phyloP scores from a whole-genome alignment of 2,113 vertebrate genomes.

The Ameiurus melas region DNA sequence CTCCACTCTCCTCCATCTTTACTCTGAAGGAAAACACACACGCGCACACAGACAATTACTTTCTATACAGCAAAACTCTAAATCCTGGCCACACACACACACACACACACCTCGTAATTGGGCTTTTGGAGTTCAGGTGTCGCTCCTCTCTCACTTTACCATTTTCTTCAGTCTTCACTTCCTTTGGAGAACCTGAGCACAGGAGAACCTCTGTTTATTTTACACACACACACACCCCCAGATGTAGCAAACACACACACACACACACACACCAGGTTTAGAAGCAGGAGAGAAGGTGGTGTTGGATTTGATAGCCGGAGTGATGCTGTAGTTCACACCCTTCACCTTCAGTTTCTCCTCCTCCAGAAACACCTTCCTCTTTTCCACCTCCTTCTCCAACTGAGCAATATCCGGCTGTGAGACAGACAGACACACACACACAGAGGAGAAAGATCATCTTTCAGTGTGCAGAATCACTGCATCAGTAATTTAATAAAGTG shows the following conservation, averaged over 20 bases:
- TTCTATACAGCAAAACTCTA: not conserved
- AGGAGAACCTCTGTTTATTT: not conserved
- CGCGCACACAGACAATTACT: not conserved
- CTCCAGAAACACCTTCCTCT: conserved; percentile 86
- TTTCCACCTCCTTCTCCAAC: conserved; percentile 93
- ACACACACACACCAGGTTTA: conserved; percentile 82
- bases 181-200: conserved; percentile 82
- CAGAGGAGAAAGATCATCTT: not conserved
- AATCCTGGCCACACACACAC: not conserved
- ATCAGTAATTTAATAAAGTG: not conserved
- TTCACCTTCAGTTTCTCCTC: conserved; percentile 95
- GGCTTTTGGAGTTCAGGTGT: conserved; percentile 81
- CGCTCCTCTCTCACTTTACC: conserved; percentile 83
- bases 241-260: conserved; percentile 48
- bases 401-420: conserved; percentile 88
- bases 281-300: conserved; percentile 90
- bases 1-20: conserved; percentile 88
- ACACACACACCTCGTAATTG: conserved; percentile 85
- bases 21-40: conserved; percentile 66
- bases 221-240: conserved; percentile 34
- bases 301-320: conserved; percentile 84
- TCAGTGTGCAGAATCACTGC: not conserved
- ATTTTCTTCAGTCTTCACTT: conserved; percentile 87
- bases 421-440: not conserved
- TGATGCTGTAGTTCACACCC: conserved; percentile 89